These are phyloP conservation scores for Macrotis lagotis DNA, from an alignment of 2,113 vertebrate genomes.

Conservation along the genomic window DNA sequence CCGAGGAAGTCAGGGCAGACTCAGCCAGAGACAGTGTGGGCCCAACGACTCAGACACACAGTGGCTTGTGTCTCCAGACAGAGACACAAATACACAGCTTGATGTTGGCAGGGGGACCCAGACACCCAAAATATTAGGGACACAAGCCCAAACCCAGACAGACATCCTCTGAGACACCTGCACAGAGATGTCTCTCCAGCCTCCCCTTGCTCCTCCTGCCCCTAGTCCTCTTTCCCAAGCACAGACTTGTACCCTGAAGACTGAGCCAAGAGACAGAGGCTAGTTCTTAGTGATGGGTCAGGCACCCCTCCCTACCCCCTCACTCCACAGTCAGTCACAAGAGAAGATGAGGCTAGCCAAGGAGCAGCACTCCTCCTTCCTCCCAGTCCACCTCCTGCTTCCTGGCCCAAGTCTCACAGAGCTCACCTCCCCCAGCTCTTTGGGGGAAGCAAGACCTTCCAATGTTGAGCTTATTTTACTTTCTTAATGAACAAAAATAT, in stretches of 20 bases:
- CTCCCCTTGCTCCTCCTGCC: background rate
- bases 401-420: background rate
- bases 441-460: background rate
- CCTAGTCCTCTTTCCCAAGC: rapidly evolving
- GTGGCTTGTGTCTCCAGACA: background rate
- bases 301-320: no score
- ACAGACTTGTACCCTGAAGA: background rate
- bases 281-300: background rate
- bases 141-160: background rate
- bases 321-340: background rate
- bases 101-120: background rate
- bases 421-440: background rate
- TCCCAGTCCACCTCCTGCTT: no score
- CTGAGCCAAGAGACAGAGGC: background rate
- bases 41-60: background rate
- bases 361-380: background rate
- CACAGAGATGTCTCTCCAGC: background rate
- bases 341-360: background rate
- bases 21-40: rapidly evolving
- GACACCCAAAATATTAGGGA: background rate
- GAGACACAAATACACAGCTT: background rate
- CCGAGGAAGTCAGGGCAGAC: background rate
- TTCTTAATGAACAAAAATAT: background rate
- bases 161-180: no score
- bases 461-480: background rate